phyloP scores from a whole-genome alignment of 2,113 vertebrate genomes.

The Agapornis roseicollis region DNA sequence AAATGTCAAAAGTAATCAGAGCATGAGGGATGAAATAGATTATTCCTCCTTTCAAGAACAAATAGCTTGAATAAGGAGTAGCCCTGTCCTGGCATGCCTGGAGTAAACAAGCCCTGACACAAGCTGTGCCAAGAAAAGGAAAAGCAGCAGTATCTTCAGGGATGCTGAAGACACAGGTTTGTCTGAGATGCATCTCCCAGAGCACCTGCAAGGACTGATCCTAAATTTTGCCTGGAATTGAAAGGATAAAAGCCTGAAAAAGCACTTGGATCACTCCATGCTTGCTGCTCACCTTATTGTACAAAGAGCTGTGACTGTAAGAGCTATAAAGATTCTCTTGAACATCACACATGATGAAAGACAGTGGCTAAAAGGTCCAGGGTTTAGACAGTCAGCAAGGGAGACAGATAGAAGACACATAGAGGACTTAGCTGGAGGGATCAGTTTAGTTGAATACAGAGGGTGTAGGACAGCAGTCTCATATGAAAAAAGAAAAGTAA shows the following conservation, averaged over 20 bases:
- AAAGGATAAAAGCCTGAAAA: neutral
- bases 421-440: constrained; percentile 48
- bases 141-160: neutral
- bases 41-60: neutral
- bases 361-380: constrained; percentile 67
- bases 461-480: constrained; percentile 33
- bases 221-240: neutral
- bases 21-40: neutral
- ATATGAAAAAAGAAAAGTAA: constrained; percentile 45
- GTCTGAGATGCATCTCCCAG: neutral
- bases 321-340: constrained; percentile 32
- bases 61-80: neutral
- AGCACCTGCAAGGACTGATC: neutral
- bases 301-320: constrained; percentile 41
- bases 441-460: constrained; percentile 56
- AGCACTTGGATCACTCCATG: neutral
- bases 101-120: neutral
- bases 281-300: constrained; percentile 54
- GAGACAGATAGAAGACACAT: constrained; percentile 19
- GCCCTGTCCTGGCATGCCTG: neutral
- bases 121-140: neutral
- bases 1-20: neutral
- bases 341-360: constrained; percentile 17
- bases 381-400: constrained; percentile 40
- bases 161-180: accelerated